These are phyloP conservation scores for Cerastoderma edule DNA, from an alignment of 2,888 invertebrate genomes.

Conservation along the genomic window DNA sequence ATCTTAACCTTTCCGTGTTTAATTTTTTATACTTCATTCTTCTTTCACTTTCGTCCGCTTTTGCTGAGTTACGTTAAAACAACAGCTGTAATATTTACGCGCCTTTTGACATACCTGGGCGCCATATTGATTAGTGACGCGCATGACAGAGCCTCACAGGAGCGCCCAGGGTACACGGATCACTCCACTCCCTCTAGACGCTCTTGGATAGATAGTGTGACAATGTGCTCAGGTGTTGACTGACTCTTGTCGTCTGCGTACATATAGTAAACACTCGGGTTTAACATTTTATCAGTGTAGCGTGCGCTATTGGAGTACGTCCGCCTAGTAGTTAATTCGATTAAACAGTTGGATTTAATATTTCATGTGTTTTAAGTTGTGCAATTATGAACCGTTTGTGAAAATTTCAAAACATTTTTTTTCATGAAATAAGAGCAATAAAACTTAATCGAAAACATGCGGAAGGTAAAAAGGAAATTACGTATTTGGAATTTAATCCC, in stretches of 20 bases:
- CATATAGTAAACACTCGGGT: conserved; percentile 21
- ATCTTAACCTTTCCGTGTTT: too few relatives aligned
- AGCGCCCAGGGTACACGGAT: conserved; percentile 15
- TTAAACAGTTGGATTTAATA: not conserved
- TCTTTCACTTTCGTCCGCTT: too few relatives aligned
- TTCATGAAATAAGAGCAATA: too few relatives aligned
- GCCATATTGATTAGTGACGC: conserved; percentile 20
- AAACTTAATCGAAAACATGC: too few relatives aligned
- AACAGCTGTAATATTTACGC: too few relatives aligned
- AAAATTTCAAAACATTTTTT: not conserved
- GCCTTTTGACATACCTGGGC: not conserved
- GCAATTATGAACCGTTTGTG: not conserved
- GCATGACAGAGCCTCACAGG: conserved; percentile 21
- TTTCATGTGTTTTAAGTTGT: not conserved
- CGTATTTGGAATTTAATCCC: conserved; percentile 23
- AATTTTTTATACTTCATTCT: too few relatives aligned
- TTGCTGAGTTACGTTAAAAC: too few relatives aligned
- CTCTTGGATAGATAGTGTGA: conserved; percentile 14
- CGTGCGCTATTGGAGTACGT: conserved; percentile 10
- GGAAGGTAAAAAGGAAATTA: conserved; percentile 16
- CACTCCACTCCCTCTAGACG: conserved; percentile 9
- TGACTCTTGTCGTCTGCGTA: conserved; percentile 14
- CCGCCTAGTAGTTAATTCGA: conserved; percentile 12
- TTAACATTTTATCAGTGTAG: conserved; percentile 17
- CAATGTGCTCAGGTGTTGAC: conserved; percentile 18